A percentile compares a stretch with the other conserved stretches of the same genome.
Conservation (phyloP, 1,140 invertebrate species). For the Hydropsyche tenuis region DNA sequence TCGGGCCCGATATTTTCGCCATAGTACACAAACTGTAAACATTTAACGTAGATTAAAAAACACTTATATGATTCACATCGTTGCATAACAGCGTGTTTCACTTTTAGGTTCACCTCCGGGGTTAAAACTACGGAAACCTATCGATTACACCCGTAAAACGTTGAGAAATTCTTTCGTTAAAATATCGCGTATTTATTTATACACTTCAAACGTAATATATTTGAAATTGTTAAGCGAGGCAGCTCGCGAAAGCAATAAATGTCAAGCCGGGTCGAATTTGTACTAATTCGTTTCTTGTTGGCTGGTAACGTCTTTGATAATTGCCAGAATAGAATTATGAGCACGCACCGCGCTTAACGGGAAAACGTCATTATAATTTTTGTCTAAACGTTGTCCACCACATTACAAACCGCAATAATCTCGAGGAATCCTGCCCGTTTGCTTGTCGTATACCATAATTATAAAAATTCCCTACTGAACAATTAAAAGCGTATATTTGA, state of each 20-base stretch:
- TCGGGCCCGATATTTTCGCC: not conserved
- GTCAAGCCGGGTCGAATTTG: too few relatives aligned
- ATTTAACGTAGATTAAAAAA: slow-evolving; percentile 10
- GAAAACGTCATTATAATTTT: slow-evolving; percentile 30
- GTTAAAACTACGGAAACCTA: too few relatives aligned
- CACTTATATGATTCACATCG: slow-evolving; percentile 9
- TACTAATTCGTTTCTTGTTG: too few relatives aligned
- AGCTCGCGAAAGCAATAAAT: too few relatives aligned
- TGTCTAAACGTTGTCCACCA: slow-evolving; percentile 8
- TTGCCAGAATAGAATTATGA: slow-evolving; percentile 14
- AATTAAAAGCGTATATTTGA: slow-evolving; percentile 7
- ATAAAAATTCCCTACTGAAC: slow-evolving; percentile 9
- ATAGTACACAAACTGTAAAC: not conserved
- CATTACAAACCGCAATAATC: slow-evolving; percentile 18
- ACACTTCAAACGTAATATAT: too few relatives aligned
- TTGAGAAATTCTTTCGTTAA: too few relatives aligned
- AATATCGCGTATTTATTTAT: too few relatives aligned
- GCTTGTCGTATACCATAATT: slow-evolving; percentile 7
- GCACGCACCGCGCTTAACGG: slow-evolving; percentile 14
- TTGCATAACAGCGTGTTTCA: not conserved
- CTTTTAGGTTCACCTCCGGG: too few relatives aligned
- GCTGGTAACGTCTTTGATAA: not conserved
- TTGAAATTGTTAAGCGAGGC: too few relatives aligned
- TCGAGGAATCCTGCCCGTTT: not conserved
- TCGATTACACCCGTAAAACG: too few relatives aligned